Base-by-base conservation (phyloP, 2,113 vertebrate genomes). In the Malurus melanocephalus region DNA sequence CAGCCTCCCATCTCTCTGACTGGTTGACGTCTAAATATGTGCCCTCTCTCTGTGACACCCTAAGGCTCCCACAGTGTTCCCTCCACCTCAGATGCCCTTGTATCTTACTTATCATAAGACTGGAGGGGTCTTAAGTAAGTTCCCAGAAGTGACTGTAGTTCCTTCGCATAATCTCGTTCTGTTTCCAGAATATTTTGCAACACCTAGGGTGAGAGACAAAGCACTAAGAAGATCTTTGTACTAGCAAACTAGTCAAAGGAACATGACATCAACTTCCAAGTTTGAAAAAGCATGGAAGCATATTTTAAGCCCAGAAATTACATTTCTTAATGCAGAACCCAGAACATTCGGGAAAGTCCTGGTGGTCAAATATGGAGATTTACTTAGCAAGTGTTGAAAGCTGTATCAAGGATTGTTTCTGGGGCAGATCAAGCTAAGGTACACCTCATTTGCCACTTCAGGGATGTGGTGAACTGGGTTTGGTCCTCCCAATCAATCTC, bases 131-230 rank as follows among this genome's bases (percentile, higher is more conserved):
- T 98, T 84, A 99, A 97, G 96, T 99, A 99, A 95, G 97, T 98
- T 89, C 96, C 97, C 93, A 99, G 95, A 87, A 99, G 97, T 5
- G 97, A 97, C 89, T 99, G 99, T 32, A 99, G 97, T 91, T 99
- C 99, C 97, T 99, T 99, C 51, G 98, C 97, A 95, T 99, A 99
- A 90, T 99, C 99, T 79, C 98, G 98, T 96, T 99, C 99, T 43
- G 98, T 98, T 92, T 99, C 99, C 97, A 99, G 95, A 95, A 99
- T 99, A 97, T 99, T 99, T 95, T 99, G 99, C 65, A 99, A 98
- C 53, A 99, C 99, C 99, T 99, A 96, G 32, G 76, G 90, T 67
- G 60, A 92, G 90, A 94, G 92, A 97, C 75, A 96, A 80, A 95
- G 84, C 43, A 92, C 83, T 86, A 85, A 94, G 57, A 71, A 94